Base-by-base conservation (phyloP, 1,140 invertebrate species). In the Neodiprion virginianus region DNA sequence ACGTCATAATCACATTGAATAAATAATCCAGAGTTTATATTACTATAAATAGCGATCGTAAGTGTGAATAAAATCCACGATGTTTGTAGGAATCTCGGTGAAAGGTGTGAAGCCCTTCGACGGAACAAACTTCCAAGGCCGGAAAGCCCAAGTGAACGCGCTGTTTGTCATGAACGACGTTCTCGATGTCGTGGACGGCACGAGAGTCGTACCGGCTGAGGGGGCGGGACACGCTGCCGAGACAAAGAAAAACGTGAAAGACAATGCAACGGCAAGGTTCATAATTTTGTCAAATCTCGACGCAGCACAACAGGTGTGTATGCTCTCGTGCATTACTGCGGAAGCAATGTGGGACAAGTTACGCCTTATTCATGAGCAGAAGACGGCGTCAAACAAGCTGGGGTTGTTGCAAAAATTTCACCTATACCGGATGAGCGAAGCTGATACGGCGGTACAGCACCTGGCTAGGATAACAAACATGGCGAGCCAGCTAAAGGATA, bases 91-190 rank as follows among this genome's bases (percentile, higher is more conserved):
- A 12, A 73, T 73, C 72, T 67, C 72, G 48, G 61, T 65, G n/a
- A 68, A 68, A 67, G 53, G 72, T 9, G 17, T 21, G 17, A 21
- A 21, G 17, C 17, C 17, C 17, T 21, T 21, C 17, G 17, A 21
- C 17, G 17, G 65, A 73, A 21, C 72, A 28, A 73, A 73, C 67
- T 73, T 68, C 53, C 72, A 73, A 49, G 72, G 72, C 50, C 67
- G 72, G 72, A 73, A 73, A 67, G 53, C 72, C 28, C 72, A 73
- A 40, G 53, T 73, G n/a, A 68, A 40, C 53, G 7, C 72, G 49
- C 67, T 73, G 67, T 67, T 73, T 73, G 53, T 73, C 11, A 73
- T 73, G 61, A 68, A 73, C 17, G 65, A 67, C 40, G 72, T 73
- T 21, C 53, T 68, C 11, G 72, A 73, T 65, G 40, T 68, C 28